phyloP scores from a whole-genome alignment of 2,113 vertebrate species.

The Piliocolobus tephrosceles region DNA sequence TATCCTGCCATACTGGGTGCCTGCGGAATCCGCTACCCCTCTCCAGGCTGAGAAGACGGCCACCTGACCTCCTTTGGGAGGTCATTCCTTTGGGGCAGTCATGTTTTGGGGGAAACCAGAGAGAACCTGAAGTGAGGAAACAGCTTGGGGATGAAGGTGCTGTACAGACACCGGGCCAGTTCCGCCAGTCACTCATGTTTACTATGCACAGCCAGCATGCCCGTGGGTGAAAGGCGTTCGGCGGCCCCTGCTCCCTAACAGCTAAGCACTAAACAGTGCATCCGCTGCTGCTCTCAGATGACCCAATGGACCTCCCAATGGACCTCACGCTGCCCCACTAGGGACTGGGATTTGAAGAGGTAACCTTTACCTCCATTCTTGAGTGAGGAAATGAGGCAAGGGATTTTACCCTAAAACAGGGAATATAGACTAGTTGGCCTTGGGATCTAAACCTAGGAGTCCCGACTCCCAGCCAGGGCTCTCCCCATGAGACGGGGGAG shows the following conservation, averaged over 20 bases:
- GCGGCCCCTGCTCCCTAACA: neutral
- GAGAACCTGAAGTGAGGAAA: neutral
- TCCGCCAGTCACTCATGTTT: too few species aligned
- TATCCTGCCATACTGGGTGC: too few species aligned
- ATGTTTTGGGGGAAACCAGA: neutral
- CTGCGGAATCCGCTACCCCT: rapidly evolving
- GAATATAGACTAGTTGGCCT: neutral
- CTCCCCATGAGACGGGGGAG: neutral
- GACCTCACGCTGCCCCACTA: too few species aligned
- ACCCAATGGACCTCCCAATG: neutral
- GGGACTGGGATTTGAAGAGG: neutral
- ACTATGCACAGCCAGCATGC: neutral
- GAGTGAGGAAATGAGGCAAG: neutral
- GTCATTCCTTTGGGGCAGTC: neutral
- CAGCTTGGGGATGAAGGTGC: neutral
- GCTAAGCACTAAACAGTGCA: rapidly evolving
- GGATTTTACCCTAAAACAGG: neutral
- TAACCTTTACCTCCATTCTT: neutral
- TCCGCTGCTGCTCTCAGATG: neutral
- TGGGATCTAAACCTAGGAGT: neutral
- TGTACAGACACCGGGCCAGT: rapidly evolving
- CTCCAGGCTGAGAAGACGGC: neutral
- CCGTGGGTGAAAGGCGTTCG: too few species aligned
- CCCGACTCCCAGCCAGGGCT: neutral
- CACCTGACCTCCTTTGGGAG: neutral